A percentile compares a stretch with the other conserved stretches of the same genome.
Conservation (phyloP, 2,888 invertebrate genomes). For the Eupithecia pulchellata region DNA sequence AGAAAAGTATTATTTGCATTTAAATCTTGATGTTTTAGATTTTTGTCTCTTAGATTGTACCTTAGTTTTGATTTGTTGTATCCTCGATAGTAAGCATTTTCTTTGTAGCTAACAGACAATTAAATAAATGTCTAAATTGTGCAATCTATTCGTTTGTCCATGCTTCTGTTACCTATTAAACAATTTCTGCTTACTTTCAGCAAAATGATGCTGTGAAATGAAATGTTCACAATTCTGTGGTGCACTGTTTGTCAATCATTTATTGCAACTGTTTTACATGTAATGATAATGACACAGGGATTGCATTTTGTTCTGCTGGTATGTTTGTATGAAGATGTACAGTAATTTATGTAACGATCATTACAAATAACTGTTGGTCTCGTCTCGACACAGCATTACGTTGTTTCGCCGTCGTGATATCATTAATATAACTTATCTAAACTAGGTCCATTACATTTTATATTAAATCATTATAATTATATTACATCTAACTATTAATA, state of each 20-base stretch:
- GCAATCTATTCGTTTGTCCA: neutral
- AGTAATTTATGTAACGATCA: constrained; percentile 42
- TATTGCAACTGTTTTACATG: constrained; percentile 10
- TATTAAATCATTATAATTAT: constrained; percentile 11
- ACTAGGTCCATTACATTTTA: constrained; percentile 10
- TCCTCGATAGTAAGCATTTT: too few species aligned
- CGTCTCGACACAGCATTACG: constrained; percentile 39
- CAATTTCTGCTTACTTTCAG: neutral
- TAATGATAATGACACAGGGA: constrained; percentile 19
- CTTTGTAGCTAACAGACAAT: too few species aligned
- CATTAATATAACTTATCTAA: constrained; percentile 3
- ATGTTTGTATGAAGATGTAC: constrained; percentile 39
- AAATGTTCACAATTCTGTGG: neutral
- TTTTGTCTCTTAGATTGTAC: too few species aligned
- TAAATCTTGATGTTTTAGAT: neutral
- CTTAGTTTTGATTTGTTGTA: too few species aligned
- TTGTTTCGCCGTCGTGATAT: constrained; percentile 38
- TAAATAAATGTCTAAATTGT: too few species aligned
- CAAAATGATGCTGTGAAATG: neutral
- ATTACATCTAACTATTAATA: constrained; percentile 8
- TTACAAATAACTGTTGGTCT: constrained; percentile 39
- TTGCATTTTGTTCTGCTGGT: constrained; percentile 30
- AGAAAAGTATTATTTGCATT: neutral
- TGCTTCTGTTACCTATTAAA: neutral
- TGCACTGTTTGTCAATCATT: neutral